Percentiles rank a stretch among this genome's conserved stretches.
Evolutionary conservation across 2,797 vertebrate genomes (phyloP).

Genomic region (Chrysocyon brachyurus): DNA sequence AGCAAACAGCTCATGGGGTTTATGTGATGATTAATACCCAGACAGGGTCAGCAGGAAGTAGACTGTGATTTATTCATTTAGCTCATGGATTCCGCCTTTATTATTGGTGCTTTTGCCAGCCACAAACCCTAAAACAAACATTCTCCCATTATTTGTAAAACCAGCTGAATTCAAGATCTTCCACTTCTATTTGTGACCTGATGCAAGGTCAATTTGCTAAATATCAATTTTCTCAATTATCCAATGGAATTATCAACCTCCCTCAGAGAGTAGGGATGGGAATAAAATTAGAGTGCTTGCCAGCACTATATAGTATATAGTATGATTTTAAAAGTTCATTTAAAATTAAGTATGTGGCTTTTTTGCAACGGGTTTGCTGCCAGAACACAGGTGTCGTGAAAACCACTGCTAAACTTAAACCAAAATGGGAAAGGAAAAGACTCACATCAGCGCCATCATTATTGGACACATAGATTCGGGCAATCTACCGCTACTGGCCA

Average conservation of each 20-base stretch:
- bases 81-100: not conserved
- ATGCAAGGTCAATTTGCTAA: too few species aligned
- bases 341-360: not conserved
- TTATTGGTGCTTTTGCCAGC: accelerated
- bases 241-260: not conserved
- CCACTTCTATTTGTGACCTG: too few species aligned
- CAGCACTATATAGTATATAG: too few species aligned
- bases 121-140: not conserved
- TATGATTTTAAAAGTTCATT: not conserved
- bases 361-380: too few species aligned
- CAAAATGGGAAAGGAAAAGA: too few species aligned
- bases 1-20: accelerated
- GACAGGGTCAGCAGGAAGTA: accelerated
- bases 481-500: too few species aligned
- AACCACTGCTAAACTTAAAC: too few species aligned
- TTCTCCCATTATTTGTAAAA: not conserved
- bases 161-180: not conserved
- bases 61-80: not conserved
- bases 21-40: accelerated
- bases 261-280: not conserved
- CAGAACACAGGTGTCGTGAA: too few species aligned
- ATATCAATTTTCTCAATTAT: not conserved
- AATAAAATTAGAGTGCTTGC: not conserved
- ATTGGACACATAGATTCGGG: too few species aligned
- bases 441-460: too few species aligned